phyloP scores from a whole-genome alignment of 2,888 invertebrate species.

The Reticulitermes lucifugus region DNA sequence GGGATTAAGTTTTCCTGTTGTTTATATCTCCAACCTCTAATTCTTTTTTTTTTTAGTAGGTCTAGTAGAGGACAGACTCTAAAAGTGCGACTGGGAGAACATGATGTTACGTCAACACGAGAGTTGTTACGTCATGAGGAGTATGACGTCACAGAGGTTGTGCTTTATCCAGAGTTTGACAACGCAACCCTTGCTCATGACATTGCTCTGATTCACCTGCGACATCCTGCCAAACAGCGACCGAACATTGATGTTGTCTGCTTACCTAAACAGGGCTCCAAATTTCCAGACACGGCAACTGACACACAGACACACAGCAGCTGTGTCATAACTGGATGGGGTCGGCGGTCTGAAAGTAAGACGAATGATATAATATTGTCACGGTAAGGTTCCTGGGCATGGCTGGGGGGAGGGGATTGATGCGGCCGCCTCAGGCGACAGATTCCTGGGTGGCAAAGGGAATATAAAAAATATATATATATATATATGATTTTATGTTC shows the following conservation, averaged over 20 bases:
- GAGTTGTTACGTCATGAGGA: constrained; percentile 62
- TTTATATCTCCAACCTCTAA: not conserved
- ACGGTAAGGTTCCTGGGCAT: too few relatives aligned
- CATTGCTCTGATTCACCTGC: constrained; percentile 61
- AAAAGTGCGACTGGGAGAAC: constrained; percentile 63
- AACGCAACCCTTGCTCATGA: constrained; percentile 61
- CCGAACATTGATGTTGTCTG: constrained; percentile 62
- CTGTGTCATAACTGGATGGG: constrained; percentile 64
- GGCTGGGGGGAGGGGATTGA: too few relatives aligned
- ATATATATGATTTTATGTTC: not conserved
- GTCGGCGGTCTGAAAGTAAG: constrained; percentile 61
- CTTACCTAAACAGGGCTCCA: constrained; percentile 57
- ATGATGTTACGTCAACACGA: constrained; percentile 61
- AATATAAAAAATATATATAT: not conserved
- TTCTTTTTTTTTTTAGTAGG: constrained; percentile 27
- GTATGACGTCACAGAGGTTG: constrained; percentile 56
- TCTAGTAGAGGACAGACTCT: constrained; percentile 52
- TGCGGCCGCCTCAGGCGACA: too few relatives aligned
- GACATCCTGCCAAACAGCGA: constrained; percentile 55
- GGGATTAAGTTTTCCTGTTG: too few relatives aligned
- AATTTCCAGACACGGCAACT: constrained; percentile 54
- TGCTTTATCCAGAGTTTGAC: constrained; percentile 60
- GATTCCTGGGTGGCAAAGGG: too few relatives aligned
- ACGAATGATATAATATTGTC: too few relatives aligned
- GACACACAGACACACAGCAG: constrained; percentile 47